Evolutionary conservation across 2,113 vertebrate genomes (phyloP), one percentile per base, ranked within the genome.

Genomic region (Phoxinus phoxinus): DNA sequence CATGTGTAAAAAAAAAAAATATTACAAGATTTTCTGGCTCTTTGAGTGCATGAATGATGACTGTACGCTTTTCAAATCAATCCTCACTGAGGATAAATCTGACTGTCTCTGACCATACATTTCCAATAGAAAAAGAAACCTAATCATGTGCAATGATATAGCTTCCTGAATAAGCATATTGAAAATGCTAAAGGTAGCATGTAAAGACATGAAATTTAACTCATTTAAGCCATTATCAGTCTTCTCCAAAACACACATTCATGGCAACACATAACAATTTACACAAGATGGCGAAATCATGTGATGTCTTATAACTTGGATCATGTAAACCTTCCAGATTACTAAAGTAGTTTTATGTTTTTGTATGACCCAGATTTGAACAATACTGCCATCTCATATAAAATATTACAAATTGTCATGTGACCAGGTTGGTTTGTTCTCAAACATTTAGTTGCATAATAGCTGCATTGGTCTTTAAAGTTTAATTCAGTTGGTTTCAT

Each of bases 41-140:
- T 48, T 32, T 6, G 0, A 63, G 4, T 13, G 44, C 85, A 72
- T 25, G 63, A 51, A 72, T 67, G 25, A 85, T 5, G 21, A 30
- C 61, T 51, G 35, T 21, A 79, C 1, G 35, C 4, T 51, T 51
- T 32, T 32, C 46, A 37, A 56, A 56, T 37, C 71, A 67, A 87
- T 82, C 87, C 87, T 88, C 83, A 89, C 19, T 86, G 90, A 91
- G 86, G 87, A 77, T 83, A 90, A 91, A 48, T 46, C 10, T 19
- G 37, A 48, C 21, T 48, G 74, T 84, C 81, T 75, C 71, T 51
- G n/a, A 74, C 58, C 46, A 78, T 85, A 71, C 85, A 71, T 85
- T 84, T 86, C 37, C 65, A 79, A 69, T 85, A 56, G n/a, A 85
- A 78, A 48, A 72, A 86, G 53, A 69, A 48, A 84, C 23, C 17